phyloP scores from a whole-genome alignment of 2,888 invertebrate species.

The Volucella bombylans region DNA sequence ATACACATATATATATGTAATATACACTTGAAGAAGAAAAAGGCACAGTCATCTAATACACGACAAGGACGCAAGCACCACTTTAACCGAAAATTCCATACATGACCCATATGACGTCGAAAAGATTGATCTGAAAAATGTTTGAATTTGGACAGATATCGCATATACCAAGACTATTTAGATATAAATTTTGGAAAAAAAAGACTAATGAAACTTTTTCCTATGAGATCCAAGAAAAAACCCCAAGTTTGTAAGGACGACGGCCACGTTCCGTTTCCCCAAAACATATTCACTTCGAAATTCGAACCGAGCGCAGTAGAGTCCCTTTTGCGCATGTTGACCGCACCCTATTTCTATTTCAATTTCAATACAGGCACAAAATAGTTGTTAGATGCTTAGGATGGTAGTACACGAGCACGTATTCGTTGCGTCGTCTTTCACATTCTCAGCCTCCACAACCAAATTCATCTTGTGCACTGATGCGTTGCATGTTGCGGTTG shows the following conservation, averaged over 20 bases:
- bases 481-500: slow-evolving; percentile 13
- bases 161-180: slow-evolving; percentile 7
- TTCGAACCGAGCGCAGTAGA: slow-evolving; percentile 66
- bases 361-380: slow-evolving; percentile 37
- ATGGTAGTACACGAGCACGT: slow-evolving; percentile 31
- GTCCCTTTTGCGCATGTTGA: slow-evolving; percentile 68
- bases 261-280: slow-evolving; percentile 12
- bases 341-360: slow-evolving; percentile 62
- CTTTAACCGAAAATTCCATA: slow-evolving; percentile 5
- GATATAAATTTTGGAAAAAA: slow-evolving; percentile 14
- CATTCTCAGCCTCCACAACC: slow-evolving; percentile 55
- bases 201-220: slow-evolving; percentile 53
- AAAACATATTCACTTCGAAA: slow-evolving; percentile 54
- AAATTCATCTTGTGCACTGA: slow-evolving; percentile 41
- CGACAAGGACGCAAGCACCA: slow-evolving; percentile 1
- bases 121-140: slow-evolving; percentile 47
- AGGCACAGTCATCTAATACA: background rate
- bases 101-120: background rate
- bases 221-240: slow-evolving; percentile 33
- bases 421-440: slow-evolving; percentile 1
- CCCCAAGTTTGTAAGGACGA: background rate
- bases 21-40: slow-evolving; percentile 1
- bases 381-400: slow-evolving; percentile 48
- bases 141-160: slow-evolving; percentile 47
- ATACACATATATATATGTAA: no score